Evolutionary conservation across 2,113 vertebrate genomes (phyloP).

Genomic region (Scatophagus argus): DNA sequence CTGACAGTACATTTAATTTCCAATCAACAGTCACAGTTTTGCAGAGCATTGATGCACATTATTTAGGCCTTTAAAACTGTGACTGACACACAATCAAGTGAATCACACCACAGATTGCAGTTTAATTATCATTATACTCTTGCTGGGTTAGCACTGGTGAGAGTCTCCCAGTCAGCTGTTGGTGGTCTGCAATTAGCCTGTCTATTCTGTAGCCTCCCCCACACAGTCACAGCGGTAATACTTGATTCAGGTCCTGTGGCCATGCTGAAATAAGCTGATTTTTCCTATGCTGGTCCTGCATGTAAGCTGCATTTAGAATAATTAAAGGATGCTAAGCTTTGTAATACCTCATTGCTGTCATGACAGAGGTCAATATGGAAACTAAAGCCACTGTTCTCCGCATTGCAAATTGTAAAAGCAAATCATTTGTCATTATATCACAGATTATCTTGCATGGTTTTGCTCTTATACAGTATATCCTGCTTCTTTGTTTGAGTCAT

Average conservation of each 20-base stretch:
- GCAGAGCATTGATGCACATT: background rate
- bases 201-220: slow-evolving; percentile 41
- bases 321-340: slow-evolving; percentile 83
- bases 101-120: slow-evolving; percentile 55
- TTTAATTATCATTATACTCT: slow-evolving; percentile 73
- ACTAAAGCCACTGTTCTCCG: slow-evolving; percentile 39
- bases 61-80: slow-evolving; percentile 7
- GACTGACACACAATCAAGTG: slow-evolving; percentile 23
- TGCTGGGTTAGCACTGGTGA: slow-evolving; percentile 41
- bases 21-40: background rate
- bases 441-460: background rate
- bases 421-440: background rate
- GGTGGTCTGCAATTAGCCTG: slow-evolving; percentile 71
- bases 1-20: background rate
- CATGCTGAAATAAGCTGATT: slow-evolving; percentile 81
- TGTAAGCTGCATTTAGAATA: slow-evolving; percentile 85
- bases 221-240: slow-evolving; percentile 54
- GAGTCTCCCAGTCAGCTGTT: slow-evolving; percentile 58
- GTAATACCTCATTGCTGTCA: slow-evolving; percentile 67
- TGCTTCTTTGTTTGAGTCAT: background rate
- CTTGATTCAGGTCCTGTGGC: slow-evolving; percentile 59
- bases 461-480: background rate
- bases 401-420: slow-evolving; percentile 25
- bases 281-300: slow-evolving; percentile 67
- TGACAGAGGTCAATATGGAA: slow-evolving; percentile 69